Evolutionary conservation across 2,888 invertebrate genomes (phyloP).

Genomic region (Diaprepes abbreviatus): DNA sequence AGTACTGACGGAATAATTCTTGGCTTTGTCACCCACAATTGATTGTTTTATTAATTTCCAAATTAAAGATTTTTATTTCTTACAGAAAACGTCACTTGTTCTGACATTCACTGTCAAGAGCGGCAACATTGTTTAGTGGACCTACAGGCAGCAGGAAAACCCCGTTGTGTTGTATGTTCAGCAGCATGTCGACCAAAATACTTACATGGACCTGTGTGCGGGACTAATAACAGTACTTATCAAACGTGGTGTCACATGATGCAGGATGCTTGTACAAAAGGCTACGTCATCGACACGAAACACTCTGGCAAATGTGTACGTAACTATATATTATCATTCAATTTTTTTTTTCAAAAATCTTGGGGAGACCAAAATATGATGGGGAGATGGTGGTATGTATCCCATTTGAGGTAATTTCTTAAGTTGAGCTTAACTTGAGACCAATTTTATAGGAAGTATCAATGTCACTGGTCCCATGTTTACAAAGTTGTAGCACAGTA

Average conservation of each 20-base stretch:
- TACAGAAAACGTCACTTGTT: constrained; percentile 77
- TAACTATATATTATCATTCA: too few relatives aligned
- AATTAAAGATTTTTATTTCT: constrained; percentile 49
- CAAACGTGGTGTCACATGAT: constrained; percentile 85
- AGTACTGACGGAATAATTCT: too few relatives aligned
- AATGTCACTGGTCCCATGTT: too few relatives aligned
- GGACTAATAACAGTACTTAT: constrained; percentile 81
- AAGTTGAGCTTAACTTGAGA: too few relatives aligned
- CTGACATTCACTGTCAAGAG: constrained; percentile 76
- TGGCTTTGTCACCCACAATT: too few relatives aligned
- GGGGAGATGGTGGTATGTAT: too few relatives aligned
- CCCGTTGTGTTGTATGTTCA: constrained; percentile 80
- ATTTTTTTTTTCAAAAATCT: too few relatives aligned
- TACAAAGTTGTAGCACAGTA: too few relatives aligned
- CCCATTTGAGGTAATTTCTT: too few relatives aligned
- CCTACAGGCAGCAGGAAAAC: constrained; percentile 71
- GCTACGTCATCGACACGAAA: constrained; percentile 79
- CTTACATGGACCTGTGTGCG: constrained; percentile 74
- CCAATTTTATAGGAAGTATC: too few relatives aligned
- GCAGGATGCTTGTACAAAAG: constrained; percentile 81
- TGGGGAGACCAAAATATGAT: too few relatives aligned
- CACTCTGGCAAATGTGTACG: constrained; percentile 75
- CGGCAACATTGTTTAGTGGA: constrained; percentile 79
- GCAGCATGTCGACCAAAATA: constrained; percentile 73
- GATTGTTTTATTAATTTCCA: too few relatives aligned